These are phyloP conservation scores for Lepidotrigona ventralis DNA, from an alignment of 1,140 invertebrate genomes.

Conservation along the genomic window DNA sequence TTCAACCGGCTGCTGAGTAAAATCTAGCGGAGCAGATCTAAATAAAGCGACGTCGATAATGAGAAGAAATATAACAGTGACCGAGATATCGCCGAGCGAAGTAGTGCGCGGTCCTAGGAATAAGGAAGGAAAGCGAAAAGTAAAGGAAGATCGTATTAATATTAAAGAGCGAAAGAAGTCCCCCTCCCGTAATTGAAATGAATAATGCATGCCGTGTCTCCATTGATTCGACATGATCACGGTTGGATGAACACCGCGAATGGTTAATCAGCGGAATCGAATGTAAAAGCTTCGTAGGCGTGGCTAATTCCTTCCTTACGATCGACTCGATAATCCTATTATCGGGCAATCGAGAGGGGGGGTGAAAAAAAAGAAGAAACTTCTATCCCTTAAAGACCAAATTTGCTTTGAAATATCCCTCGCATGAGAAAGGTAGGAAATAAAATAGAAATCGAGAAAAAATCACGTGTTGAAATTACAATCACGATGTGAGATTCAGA, in stretches of 20 bases:
- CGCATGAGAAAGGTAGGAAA: too few relatives aligned
- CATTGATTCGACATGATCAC: conserved; percentile 34
- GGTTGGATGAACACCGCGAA: conserved; percentile 1
- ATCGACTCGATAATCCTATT: not conserved
- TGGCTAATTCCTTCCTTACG: not conserved
- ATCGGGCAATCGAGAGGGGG: not conserved
- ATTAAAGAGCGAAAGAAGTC: conserved; percentile 33
- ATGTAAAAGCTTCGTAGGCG: conserved; percentile 15
- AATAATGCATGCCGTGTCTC: conserved; percentile 38
- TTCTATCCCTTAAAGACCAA: too few relatives aligned
- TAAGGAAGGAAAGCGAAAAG: not conserved
- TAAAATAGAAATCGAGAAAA: not conserved
- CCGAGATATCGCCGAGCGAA: not conserved
- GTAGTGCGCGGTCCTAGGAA: not conserved
- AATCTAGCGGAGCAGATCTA: conserved; percentile 4
- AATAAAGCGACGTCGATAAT: not conserved
- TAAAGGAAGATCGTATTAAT: conserved; percentile 16
- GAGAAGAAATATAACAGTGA: conserved; percentile 33
- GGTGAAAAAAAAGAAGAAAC: not conserved
- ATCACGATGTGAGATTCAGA: not conserved
- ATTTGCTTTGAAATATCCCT: too few relatives aligned
- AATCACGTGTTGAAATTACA: not conserved
- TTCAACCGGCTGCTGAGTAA: not conserved
- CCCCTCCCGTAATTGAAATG: conserved; percentile 35
- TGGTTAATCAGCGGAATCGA: conserved; percentile 19